These are phyloP conservation scores for Hemitrygon akajei DNA, from an alignment of 2,797 vertebrate species.

Conservation along the genomic window DNA sequence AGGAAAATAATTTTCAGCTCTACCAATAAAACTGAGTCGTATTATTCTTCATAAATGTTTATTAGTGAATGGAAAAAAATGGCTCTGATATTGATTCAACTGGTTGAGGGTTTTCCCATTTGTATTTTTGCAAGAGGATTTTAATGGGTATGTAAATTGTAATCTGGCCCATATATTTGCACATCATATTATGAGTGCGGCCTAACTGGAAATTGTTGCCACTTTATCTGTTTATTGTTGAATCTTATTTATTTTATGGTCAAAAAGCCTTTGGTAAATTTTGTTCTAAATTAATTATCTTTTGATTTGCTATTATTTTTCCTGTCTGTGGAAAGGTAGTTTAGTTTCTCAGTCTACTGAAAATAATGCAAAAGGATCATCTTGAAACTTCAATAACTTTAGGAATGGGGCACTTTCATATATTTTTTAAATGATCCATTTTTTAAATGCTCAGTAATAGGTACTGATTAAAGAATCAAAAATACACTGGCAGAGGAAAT, in stretches of 20 bases:
- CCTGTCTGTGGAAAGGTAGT: background rate
- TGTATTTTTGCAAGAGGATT: background rate
- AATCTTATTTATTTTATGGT: background rate
- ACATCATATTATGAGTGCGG: too few relatives aligned
- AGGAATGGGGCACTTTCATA: background rate
- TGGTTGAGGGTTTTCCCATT: background rate
- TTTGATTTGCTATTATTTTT: background rate
- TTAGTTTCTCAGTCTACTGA: background rate
- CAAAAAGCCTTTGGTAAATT: background rate
- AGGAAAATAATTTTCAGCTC: background rate
- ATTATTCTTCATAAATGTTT: background rate
- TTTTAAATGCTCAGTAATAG: background rate
- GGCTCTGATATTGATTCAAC: background rate
- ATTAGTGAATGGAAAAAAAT: background rate
- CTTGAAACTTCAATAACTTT: background rate
- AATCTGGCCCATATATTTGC: background rate
- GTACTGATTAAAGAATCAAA: background rate
- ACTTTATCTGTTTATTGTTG: background rate
- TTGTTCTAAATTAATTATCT: background rate
- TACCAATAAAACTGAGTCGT: background rate
- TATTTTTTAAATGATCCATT: background rate
- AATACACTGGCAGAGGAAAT: background rate
- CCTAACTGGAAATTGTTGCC: background rate
- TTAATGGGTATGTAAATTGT: background rate
- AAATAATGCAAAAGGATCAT: background rate